phyloP scores from a whole-genome alignment of 2,113 vertebrate genomes.

The Archilochus colubris region DNA sequence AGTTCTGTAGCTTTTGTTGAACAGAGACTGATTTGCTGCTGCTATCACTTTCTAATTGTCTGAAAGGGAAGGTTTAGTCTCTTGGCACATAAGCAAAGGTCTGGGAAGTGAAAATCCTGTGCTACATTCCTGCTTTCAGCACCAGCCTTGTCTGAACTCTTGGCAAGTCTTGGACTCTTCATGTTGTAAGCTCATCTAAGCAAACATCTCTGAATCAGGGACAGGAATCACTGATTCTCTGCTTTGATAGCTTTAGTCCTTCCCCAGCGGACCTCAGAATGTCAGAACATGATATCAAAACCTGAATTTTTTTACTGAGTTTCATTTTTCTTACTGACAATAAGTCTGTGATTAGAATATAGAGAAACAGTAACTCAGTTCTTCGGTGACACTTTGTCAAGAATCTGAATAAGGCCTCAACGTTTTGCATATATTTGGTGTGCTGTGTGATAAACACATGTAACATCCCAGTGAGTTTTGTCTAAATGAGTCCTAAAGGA shows the following conservation, averaged over 20 bases:
- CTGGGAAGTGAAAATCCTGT: background rate
- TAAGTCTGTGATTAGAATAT: background rate
- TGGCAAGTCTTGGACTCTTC: background rate
- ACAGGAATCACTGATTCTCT: background rate
- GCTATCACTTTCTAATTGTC: background rate
- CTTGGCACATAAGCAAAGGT: background rate
- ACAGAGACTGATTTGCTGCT: background rate
- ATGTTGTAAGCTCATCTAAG: background rate
- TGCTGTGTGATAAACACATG: background rate
- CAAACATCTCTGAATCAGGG: background rate
- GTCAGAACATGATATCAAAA: background rate
- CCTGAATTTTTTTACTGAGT: background rate
- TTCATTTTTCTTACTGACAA: background rate
- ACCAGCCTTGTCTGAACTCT: background rate
- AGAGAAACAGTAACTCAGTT: background rate
- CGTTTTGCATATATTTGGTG: background rate
- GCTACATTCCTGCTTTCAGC: background rate
- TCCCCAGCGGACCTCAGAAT: background rate
- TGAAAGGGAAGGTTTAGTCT: background rate
- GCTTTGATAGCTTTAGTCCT: background rate
- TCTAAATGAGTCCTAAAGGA: background rate
- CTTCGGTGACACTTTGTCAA: background rate
- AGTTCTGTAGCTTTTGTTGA: conserved; percentile 6
- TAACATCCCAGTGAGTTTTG: background rate
- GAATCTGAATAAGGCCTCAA: background rate